Percentiles rank a stretch among this genome's conserved stretches.
Evolutionary conservation across 2,888 invertebrate species (phyloP).

Genomic region (Monoplex corrugatus): DNA sequence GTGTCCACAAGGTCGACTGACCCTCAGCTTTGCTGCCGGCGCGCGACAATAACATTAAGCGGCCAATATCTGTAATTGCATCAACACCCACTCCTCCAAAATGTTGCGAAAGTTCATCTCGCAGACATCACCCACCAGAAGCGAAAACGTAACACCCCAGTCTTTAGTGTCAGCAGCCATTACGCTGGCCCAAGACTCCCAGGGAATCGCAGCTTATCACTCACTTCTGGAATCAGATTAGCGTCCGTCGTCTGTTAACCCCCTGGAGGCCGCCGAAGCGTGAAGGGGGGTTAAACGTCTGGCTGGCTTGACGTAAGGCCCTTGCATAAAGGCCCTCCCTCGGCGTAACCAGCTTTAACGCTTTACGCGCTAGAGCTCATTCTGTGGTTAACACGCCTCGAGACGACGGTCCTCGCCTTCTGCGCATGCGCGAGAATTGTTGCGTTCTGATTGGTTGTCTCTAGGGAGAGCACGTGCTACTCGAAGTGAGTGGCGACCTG

Average conservation of each 20-base stretch:
- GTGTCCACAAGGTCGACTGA: no score
- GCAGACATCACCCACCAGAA: not conserved
- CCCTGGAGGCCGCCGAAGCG: slow-evolving; percentile 12
- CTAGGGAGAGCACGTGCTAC: not conserved
- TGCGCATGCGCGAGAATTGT: slow-evolving; percentile 27
- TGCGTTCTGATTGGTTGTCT: slow-evolving; percentile 8
- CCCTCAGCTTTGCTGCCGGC: no score
- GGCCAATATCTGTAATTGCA: slow-evolving; percentile 8
- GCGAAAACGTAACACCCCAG: not conserved
- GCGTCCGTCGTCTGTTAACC: not conserved
- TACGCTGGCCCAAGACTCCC: slow-evolving; percentile 2
- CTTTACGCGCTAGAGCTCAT: not conserved
- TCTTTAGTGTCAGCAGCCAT: slow-evolving; percentile 5
- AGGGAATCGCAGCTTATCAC: slow-evolving; percentile 37
- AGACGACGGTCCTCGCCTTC: not conserved
- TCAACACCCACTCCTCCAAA: not conserved
- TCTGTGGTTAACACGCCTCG: slow-evolving; percentile 36
- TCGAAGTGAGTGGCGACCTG: not conserved
- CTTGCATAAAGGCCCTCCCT: slow-evolving; percentile 28
- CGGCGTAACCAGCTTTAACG: not conserved
- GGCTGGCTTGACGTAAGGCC: slow-evolving; percentile 9
- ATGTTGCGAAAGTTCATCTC: slow-evolving; percentile 10
- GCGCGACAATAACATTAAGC: not conserved
- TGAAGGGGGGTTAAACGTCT: slow-evolving; percentile 36
- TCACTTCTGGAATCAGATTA: slow-evolving; percentile 25